phyloP scores from a whole-genome alignment of 2,113 vertebrate genomes.

The Illadopsis cleaveri region DNA sequence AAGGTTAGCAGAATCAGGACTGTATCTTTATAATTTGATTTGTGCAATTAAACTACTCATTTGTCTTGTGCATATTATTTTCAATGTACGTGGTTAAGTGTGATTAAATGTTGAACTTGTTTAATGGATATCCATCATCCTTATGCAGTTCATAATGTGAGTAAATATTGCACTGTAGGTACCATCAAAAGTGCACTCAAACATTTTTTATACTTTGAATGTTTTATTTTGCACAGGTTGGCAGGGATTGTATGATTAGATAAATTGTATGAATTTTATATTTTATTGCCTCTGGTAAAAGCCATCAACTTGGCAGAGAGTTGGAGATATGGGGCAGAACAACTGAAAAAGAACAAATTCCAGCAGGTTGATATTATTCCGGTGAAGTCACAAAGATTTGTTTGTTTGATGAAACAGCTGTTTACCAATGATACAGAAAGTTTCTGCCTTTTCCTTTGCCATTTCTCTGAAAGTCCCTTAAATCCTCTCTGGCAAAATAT shows the following conservation, averaged over 20 bases:
- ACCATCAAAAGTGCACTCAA: background rate
- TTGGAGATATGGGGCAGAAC: background rate
- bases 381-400: constrained; percentile 12
- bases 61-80: background rate
- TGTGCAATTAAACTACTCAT: background rate
- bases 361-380: background rate
- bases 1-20: background rate
- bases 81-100: background rate
- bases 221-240: background rate
- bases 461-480: background rate
- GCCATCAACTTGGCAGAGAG: background rate
- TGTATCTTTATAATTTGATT: background rate
- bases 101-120: background rate
- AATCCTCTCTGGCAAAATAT: background rate
- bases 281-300: background rate
- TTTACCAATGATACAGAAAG: background rate
- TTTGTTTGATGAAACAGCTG: constrained; percentile 29
- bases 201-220: background rate
- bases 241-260: too few species aligned
- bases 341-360: background rate
- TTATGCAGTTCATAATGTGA: background rate
- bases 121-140: background rate
- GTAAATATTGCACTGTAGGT: background rate
- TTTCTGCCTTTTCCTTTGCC: background rate
- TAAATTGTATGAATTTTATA: background rate